Conservation (phyloP, 2,888 invertebrate genomes). For the Lithophane semibrunnea region DNA sequence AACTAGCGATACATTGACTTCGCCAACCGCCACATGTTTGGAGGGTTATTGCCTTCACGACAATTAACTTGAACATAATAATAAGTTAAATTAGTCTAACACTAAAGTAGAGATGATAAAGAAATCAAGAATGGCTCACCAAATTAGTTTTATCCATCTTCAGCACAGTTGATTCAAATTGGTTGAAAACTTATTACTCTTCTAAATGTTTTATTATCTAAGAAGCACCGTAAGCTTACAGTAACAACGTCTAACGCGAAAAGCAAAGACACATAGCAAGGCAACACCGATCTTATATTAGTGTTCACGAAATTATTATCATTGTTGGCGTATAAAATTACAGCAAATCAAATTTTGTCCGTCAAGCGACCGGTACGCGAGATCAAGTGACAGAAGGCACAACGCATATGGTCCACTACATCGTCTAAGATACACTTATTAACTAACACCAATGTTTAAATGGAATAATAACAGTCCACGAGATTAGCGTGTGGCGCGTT, state of each 20-base stretch:
- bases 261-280: conserved; percentile 90
- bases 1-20: conserved; percentile 79
- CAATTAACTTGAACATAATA: conserved; percentile 67
- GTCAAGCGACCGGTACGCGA: conserved; percentile 72
- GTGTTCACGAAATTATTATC: conserved; percentile 81
- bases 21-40: conserved; percentile 85
- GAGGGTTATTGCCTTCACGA: conserved; percentile 80
- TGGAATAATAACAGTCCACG: conserved; percentile 74
- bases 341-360: conserved; percentile 77
- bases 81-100: conserved; percentile 45
- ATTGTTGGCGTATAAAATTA: conserved; percentile 77
- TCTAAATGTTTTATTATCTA: conserved; percentile 72
- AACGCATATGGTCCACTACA: conserved; percentile 88
- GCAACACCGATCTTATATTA: conserved; percentile 88
- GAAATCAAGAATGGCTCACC: conserved; percentile 74
- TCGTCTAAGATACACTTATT: conserved; percentile 80
- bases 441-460: conserved; percentile 81
- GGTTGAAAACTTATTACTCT: conserved; percentile 65
- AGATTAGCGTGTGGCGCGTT: conserved; percentile 75
- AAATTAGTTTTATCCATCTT: conserved; percentile 72
- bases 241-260: conserved; percentile 83
- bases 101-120: conserved; percentile 52
- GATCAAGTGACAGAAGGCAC: conserved; percentile 86
- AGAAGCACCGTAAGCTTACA: conserved; percentile 87
- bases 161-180: conserved; percentile 56